phyloP scores from a whole-genome alignment of 2,888 invertebrate species.

The Drosophila multiciliata region DNA sequence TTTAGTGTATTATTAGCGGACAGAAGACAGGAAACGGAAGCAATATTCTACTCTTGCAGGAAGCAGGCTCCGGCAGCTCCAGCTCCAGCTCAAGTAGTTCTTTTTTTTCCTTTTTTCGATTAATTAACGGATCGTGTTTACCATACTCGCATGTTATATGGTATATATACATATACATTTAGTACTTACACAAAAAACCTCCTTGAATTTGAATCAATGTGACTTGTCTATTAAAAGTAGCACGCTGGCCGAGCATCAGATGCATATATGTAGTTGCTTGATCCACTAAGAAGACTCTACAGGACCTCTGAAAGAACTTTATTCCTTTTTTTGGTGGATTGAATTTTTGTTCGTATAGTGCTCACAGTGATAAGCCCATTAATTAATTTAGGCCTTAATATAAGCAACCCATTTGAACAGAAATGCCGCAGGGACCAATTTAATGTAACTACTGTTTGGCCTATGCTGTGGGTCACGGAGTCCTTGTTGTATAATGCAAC shows the following conservation, averaged over 20 bases:
- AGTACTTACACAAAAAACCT: slow-evolving; percentile 66
- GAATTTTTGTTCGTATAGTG: too few species aligned
- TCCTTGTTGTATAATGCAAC: neutral
- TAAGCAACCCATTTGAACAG: neutral
- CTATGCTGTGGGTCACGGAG: neutral
- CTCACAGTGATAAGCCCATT: neutral
- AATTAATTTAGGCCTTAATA: neutral
- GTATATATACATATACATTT: slow-evolving; percentile 14
- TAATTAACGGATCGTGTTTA: slow-evolving; percentile 38
- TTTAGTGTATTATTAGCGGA: slow-evolving; percentile 3
- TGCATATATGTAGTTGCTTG: slow-evolving; percentile 60
- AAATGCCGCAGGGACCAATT: neutral
- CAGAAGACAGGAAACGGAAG: slow-evolving; percentile 6
- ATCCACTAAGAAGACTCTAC: neutral
- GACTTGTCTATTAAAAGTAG: slow-evolving; percentile 78
- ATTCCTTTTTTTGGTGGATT: too few species aligned
- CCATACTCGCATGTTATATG: slow-evolving; percentile 31
- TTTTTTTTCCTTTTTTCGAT: slow-evolving; percentile 41
- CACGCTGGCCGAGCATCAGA: slow-evolving; percentile 73
- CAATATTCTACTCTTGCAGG: slow-evolving; percentile 14
- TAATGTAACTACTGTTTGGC: neutral
- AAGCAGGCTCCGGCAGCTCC: slow-evolving; percentile 33
- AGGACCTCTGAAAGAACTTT: too few species aligned
- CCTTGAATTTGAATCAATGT: slow-evolving; percentile 81
- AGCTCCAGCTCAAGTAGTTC: slow-evolving; percentile 58